Evolutionary conservation across 2,797 vertebrate genomes (phyloP), one percentile per base, ranked within the genome.

Genomic region (Helicolenus hilgendorfi): DNA sequence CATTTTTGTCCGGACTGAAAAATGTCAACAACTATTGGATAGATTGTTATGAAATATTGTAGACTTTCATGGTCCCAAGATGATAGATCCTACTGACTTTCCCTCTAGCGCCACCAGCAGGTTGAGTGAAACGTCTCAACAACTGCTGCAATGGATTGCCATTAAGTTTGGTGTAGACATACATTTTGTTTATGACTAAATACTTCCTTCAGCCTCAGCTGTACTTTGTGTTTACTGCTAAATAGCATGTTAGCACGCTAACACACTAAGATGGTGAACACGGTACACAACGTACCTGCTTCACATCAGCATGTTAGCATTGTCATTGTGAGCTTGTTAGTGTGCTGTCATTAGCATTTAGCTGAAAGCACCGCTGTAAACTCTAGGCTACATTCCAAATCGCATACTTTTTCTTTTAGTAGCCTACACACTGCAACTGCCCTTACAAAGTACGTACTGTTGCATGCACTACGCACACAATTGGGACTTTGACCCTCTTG

Each of bases 361-460:
- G 2, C 49, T 72, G 22, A 72, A 36, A 72, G n/a, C 11, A 35
- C 68, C 11, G 49, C 49, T 53, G 18, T 20, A 53, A 15, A 45
- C 41, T 45, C 49, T 55, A n/a, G 20, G 20, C 49, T n/a, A 22
- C 20, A 18, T 18, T 49, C 18, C 18, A 49, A 49, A 49, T 20
- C 15, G 0, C 45, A 49, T 49, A 49, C 7, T 49, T 49, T 49
- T 49, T 11, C 15, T 45, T 45, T 45, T 18, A 45, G 41, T 45
- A n/a, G n/a, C n/a, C n/a, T n/a, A 18, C 15, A 0, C 0, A 45
- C 45, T 49, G 45, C 15, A 18, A 0, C 45, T 20, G 45, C 7
- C 45, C 45, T 49, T 45, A 45, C 41, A 45, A 45, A 45, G 41
- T 45, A 45, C 1, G 41, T 45, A 45, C 41, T 45, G 41, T 18